Conservation (phyloP, 2,797 vertebrate genomes). For the Myoxocephalus aenaeus region DNA sequence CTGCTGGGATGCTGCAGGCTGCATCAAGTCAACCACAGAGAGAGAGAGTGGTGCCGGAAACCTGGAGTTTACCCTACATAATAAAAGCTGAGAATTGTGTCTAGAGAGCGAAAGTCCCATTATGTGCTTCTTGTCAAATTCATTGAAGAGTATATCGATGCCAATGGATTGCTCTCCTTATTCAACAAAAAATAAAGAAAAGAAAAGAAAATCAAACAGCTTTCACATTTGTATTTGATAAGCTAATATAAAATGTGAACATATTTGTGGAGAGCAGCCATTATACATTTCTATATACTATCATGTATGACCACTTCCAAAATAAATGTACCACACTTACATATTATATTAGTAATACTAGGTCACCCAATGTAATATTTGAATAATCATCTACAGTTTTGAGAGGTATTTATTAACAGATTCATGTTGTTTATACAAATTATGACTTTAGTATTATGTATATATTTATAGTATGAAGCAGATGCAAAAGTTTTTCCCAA, state of each 20-base stretch:
- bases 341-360: too few species aligned
- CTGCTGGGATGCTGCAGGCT: constrained; percentile 71
- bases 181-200: neutral
- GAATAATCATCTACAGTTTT: neutral
- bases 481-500: neutral
- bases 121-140: neutral
- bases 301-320: neutral
- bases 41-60: neutral
- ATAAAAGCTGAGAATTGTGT: constrained; percentile 33
- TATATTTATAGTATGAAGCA: neutral
- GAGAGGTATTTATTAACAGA: neutral
- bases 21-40: neutral
- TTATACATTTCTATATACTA: neutral
- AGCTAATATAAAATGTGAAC: neutral
- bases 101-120: rapidly evolving
- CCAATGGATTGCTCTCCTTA: neutral
- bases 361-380: neutral
- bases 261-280: neutral
- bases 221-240: neutral
- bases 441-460: neutral
- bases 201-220: neutral
- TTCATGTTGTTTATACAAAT: neutral
- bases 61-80: neutral
- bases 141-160: neutral
- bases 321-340: neutral